Evolutionary conservation across 2,113 vertebrate genomes (phyloP).

Genomic region (Neoarius graeffei): DNA sequence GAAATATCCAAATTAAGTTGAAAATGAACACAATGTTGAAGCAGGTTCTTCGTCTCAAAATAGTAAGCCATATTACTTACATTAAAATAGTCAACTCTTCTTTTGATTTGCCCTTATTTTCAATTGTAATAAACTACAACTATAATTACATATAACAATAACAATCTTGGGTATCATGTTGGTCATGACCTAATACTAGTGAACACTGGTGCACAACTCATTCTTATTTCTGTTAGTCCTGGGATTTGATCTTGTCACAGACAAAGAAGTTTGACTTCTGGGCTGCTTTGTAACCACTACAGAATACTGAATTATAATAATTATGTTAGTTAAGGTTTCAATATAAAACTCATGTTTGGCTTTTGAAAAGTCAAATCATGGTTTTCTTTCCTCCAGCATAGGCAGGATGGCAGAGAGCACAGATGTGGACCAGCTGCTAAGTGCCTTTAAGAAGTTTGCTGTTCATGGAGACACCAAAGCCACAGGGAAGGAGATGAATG

Average conservation of each 20-base stretch:
- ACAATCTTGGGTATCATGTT: neutral
- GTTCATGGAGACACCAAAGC: conserved; percentile 90
- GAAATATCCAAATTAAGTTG: neutral
- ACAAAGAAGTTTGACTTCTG: neutral
- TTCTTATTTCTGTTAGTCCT: neutral
- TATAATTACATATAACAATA: neutral
- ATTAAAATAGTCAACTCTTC: neutral
- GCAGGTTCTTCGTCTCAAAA: neutral
- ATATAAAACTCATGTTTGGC: neutral
- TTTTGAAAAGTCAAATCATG: neutral
- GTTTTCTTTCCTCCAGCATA: conserved; percentile 48
- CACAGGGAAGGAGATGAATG: conserved; percentile 86
- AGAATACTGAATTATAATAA: neutral
- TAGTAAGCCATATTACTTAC: neutral
- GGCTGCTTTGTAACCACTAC: neutral
- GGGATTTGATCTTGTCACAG: neutral
- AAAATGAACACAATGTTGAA: neutral
- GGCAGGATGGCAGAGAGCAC: conserved; percentile 79
- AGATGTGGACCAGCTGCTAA: conserved; percentile 78
- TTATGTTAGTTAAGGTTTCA: neutral
- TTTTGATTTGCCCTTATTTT: neutral
- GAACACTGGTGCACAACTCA: neutral
- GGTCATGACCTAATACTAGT: neutral
- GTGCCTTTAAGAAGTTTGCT: conserved; percentile 88
- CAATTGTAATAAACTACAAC: neutral